These are phyloP conservation scores for Ibidorhyncha struthersii DNA, from an alignment of 2,113 vertebrate genomes.

Conservation along the genomic window DNA sequence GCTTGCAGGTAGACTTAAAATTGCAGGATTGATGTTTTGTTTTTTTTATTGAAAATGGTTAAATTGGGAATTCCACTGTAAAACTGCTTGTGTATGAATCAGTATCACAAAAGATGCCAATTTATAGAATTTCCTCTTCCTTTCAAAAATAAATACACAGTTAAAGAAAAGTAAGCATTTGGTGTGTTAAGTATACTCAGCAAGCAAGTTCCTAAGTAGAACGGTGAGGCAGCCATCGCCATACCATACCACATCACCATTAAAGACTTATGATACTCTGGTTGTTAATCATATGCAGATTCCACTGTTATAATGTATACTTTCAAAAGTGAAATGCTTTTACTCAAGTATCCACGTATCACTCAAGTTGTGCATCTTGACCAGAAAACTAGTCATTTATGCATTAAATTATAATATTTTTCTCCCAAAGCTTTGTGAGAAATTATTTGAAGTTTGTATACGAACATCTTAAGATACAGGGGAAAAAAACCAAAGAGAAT, in stretches of 20 bases:
- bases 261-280: background rate
- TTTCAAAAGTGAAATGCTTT: background rate
- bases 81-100: background rate
- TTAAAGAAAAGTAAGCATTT: background rate
- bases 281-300: background rate
- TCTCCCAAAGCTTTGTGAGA: background rate
- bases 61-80: background rate
- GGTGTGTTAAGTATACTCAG: background rate
- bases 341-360: background rate
- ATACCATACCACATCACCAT: too few species aligned
- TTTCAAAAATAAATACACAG: background rate
- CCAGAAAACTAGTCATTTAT: background rate
- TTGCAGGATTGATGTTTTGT: accelerated
- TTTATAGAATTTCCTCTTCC: background rate
- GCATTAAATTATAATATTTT: background rate
- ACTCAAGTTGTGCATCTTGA: background rate
- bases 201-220: background rate
- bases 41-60: background rate
- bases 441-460: background rate
- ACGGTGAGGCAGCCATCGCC: background rate
- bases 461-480: background rate
- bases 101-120: background rate
- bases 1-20: background rate
- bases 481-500: background rate
- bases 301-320: background rate